Conservation (phyloP, 2,888 invertebrate species). For the Lasioglossum vierecki region DNA sequence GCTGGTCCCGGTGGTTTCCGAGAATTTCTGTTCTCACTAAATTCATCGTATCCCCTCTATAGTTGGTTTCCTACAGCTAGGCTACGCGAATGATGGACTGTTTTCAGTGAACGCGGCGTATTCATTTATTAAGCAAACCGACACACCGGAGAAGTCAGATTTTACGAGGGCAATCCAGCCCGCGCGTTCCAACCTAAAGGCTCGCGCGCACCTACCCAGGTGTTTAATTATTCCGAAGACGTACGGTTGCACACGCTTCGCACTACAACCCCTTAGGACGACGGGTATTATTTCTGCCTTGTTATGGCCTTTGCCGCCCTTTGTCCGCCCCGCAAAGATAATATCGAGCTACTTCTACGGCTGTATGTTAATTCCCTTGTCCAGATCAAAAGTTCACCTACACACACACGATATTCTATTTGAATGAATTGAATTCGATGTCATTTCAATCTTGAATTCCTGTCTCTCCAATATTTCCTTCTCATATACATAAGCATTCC, state of each 20-base stretch:
- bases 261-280: neutral
- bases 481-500: too few species aligned
- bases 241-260: conserved; percentile 30
- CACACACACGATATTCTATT: neutral
- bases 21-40: conserved; percentile 11
- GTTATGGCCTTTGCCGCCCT: conserved; percentile 9
- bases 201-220: conserved; percentile 19
- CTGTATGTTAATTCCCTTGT: neutral
- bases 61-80: neutral
- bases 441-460: too few species aligned
- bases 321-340: conserved; percentile 2
- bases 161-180: conserved; percentile 57
- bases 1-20: neutral
- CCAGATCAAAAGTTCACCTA: neutral
- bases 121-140: conserved; percentile 53
- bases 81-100: conserved; percentile 30
- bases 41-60: neutral
- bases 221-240: conserved; percentile 60
- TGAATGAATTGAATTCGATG: neutral
- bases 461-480: too few species aligned
- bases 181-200: conserved; percentile 22
- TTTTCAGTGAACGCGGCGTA: conserved; percentile 32
- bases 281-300: conserved; percentile 35
- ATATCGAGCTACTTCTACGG: conserved; percentile 1
- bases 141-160: conserved; percentile 47